A percentile compares a stretch with the other conserved stretches of the same genome.
These are phyloP conservation scores for Misgurnus anguillicaudatus DNA, from an alignment of 2,113 vertebrate genomes.

Conservation along the genomic window DNA sequence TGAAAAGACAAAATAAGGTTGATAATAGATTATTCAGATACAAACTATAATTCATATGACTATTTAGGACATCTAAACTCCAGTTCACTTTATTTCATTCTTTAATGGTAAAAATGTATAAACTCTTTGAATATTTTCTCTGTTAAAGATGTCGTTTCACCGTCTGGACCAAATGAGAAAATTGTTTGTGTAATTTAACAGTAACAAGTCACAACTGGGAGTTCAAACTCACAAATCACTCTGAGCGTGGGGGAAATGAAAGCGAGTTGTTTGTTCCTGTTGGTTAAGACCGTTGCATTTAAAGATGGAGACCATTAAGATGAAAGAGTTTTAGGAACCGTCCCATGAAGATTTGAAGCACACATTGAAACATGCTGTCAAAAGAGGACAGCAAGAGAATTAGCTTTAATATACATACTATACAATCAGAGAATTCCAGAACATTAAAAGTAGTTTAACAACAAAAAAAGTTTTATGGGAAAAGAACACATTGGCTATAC, in stretches of 20 bases:
- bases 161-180: neutral
- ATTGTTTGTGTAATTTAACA: neutral
- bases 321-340: constrained; percentile 16
- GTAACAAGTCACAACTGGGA: neutral
- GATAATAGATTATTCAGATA: too few species aligned
- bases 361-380: constrained; percentile 25
- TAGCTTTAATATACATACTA: neutral
- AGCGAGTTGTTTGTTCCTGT: constrained; percentile 39
- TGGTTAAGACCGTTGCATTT: neutral
- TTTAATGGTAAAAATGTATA: constrained; percentile 10
- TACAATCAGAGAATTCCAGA: neutral
- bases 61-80: too few species aligned
- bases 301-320: constrained; percentile 36
- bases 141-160: neutral
- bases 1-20: too few species aligned
- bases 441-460: neutral
- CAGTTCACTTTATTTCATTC: too few species aligned
- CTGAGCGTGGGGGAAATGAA: neutral
- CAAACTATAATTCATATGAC: too few species aligned
- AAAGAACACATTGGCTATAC: neutral
- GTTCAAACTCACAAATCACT: constrained; percentile 13
- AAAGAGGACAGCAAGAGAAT: neutral
- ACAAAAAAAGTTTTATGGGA: too few species aligned
- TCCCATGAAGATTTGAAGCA: constrained; percentile 1
- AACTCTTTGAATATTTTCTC: neutral